A percentile compares a stretch with the other conserved stretches of the same genome.
Conservation (phyloP, 2,888 invertebrate genomes). For the Rotaria magnacalcarata region DNA sequence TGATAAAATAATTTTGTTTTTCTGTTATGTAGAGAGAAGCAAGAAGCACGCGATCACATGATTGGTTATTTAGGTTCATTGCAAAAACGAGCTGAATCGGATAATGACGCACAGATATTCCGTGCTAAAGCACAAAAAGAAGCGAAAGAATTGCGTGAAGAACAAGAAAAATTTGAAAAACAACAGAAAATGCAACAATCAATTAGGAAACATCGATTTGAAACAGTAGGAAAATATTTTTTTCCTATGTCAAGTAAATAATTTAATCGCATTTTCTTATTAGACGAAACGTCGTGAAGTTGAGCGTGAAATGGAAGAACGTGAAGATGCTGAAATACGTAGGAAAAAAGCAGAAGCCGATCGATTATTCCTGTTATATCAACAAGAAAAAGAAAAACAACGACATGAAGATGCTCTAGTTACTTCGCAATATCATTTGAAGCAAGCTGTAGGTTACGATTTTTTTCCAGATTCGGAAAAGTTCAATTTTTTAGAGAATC, state of each 20-base stretch:
- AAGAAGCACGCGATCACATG: slow-evolving; percentile 36
- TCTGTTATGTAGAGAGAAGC: slow-evolving; percentile 34
- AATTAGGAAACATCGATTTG: slow-evolving; percentile 38
- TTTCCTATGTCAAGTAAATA: neutral
- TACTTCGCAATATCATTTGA: neutral
- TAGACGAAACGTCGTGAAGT: slow-evolving; percentile 50
- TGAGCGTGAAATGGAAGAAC: slow-evolving; percentile 52
- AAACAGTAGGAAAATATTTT: slow-evolving; percentile 13
- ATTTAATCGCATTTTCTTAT: neutral
- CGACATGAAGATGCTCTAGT: neutral
- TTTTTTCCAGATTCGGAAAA: no score
- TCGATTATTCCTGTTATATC: slow-evolving; percentile 39
- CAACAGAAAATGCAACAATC: slow-evolving; percentile 50
- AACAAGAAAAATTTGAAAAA: slow-evolving; percentile 57
- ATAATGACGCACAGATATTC: slow-evolving; percentile 38
- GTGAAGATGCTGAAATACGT: slow-evolving; percentile 55
- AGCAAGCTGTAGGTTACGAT: neutral
- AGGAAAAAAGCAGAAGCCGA: slow-evolving; percentile 50
- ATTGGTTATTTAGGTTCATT: slow-evolving; percentile 41
- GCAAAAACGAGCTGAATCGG: slow-evolving; percentile 39
- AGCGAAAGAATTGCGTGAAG: slow-evolving; percentile 52
- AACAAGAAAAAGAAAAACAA: slow-evolving; percentile 42
- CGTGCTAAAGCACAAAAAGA: slow-evolving; percentile 51
- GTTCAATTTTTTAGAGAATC: no score
- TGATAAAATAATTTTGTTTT: neutral